phyloP scores from a whole-genome alignment of 2,113 vertebrate genomes.

The Platichthys stellatus region DNA sequence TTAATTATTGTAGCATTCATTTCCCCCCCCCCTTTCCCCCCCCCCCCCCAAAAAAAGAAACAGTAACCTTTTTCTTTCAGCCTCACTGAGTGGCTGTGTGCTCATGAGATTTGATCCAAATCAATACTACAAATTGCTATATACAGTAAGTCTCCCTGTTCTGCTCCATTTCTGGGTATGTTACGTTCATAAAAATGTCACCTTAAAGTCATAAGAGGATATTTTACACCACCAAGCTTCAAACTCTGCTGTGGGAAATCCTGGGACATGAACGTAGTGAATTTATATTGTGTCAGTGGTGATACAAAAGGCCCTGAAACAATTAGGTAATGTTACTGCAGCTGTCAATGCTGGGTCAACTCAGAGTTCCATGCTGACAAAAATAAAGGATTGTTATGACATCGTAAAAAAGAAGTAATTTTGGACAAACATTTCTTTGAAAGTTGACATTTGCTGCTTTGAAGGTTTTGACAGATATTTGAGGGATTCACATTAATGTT shows the following conservation, averaged over 20 bases:
- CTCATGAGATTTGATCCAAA: not conserved
- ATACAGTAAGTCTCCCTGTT: not conserved
- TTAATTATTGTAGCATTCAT: conserved; percentile 14
- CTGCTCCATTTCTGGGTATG: not conserved
- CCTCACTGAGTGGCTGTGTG: not conserved
- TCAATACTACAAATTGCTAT: too few species aligned
- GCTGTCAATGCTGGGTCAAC: not conserved
- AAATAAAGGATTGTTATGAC: not conserved
- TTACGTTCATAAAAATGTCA: not conserved
- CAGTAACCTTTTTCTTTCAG: too few species aligned
- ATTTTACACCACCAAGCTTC: not conserved
- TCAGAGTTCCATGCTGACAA: not conserved
- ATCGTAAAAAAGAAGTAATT: not conserved
- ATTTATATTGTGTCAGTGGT: not conserved
- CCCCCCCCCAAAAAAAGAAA: too few species aligned
- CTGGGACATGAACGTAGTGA: not conserved
- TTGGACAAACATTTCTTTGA: not conserved
- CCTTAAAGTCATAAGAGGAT: not conserved
- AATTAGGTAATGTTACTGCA: not conserved
- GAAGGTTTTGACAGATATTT: not conserved
- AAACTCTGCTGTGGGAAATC: not conserved
- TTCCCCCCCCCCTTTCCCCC: not conserved
- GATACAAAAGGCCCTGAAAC: not conserved
- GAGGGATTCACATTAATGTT: too few species aligned
- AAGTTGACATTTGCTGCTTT: not conserved